Base-by-base conservation (phyloP, 2,797 vertebrate species). In the Brachymystax lenok region DNA sequence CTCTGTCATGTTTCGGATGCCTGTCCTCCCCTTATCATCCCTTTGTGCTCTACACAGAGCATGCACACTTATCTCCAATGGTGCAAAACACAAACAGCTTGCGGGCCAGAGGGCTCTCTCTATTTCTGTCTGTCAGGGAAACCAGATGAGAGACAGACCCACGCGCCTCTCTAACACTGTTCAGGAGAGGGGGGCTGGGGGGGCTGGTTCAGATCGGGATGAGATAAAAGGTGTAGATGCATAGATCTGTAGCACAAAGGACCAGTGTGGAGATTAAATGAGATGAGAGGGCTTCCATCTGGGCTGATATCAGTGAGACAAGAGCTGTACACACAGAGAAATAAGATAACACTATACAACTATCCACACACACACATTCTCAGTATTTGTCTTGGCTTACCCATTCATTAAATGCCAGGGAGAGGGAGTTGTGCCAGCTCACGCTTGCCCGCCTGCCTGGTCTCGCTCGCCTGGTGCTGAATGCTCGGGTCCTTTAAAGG, bases 11-110 rank as follows among this genome's bases (percentile, higher is more conserved):
- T 73, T 28, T 74, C 19, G 14, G 46, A 54, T 28, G 35, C 17
- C 73, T 59, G 50, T 56, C 51, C 13, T 87, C 74, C 82, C 74
- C 85, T 86, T 88, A 89, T 89, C 89, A 81, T 74, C 74, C 79
- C 81, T 86, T 82, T 86, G 88, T 88, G 61, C 67, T 87, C 33
- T 69, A 52, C 79, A 83, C 76, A 84, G 76, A 86, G 69, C 86
- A 83, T 64, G 76, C 81, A 74, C 80, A 85, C 88, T 93, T 91
- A 90, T 89, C 88, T 89, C 84, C 85, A 87, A 80, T 83, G 89
- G 81, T 80, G 91, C 90, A 86, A 85, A 92, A 91, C 88, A 81
- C 90, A 90, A 92, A 90, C 88, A 89, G 81, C 75, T 75, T 61
- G 84, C 80, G 2, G 40, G 40, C 40, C 40, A 33, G 77, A 81